phyloP scores from a whole-genome alignment of 2,797 vertebrate species.

The Melanotaenia nigrans region DNA sequence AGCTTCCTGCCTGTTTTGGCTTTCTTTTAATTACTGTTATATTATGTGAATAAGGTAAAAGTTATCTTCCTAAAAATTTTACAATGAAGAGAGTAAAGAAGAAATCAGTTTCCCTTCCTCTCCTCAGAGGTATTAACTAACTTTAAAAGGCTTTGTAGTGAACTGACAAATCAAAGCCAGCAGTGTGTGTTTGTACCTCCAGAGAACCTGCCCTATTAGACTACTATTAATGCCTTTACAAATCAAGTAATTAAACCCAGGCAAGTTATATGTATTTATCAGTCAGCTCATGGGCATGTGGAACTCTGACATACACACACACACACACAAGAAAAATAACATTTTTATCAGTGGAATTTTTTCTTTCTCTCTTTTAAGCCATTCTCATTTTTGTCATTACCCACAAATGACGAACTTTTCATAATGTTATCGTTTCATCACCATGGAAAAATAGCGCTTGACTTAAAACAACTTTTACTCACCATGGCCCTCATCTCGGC shows the following conservation, averaged over 20 bases:
- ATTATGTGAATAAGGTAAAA: background rate
- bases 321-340: constrained; percentile 41
- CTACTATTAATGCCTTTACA: constrained; percentile 45
- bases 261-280: constrained; percentile 60
- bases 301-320: constrained; percentile 22
- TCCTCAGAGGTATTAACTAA: constrained; percentile 26
- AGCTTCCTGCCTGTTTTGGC: background rate
- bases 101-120: background rate
- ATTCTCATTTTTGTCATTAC: constrained; percentile 48
- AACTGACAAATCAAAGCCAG: constrained; percentile 53
- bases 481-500: constrained; percentile 36
- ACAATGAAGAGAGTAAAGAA: background rate
- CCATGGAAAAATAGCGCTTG: constrained; percentile 54
- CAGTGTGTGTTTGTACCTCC: constrained; percentile 45
- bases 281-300: constrained; percentile 43
- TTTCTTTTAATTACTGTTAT: background rate
- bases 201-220: constrained; percentile 67
- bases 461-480: constrained; percentile 18
- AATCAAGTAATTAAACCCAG: constrained; percentile 68
- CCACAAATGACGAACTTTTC: constrained; percentile 17
- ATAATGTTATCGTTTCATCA: constrained; percentile 56
- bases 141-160: constrained; percentile 51
- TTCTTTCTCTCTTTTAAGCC: constrained; percentile 22
- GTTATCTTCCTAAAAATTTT: background rate
- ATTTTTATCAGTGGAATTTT: constrained; percentile 61